phyloP scores from a whole-genome alignment of 2,797 vertebrate species.

The Brotula barbata region DNA sequence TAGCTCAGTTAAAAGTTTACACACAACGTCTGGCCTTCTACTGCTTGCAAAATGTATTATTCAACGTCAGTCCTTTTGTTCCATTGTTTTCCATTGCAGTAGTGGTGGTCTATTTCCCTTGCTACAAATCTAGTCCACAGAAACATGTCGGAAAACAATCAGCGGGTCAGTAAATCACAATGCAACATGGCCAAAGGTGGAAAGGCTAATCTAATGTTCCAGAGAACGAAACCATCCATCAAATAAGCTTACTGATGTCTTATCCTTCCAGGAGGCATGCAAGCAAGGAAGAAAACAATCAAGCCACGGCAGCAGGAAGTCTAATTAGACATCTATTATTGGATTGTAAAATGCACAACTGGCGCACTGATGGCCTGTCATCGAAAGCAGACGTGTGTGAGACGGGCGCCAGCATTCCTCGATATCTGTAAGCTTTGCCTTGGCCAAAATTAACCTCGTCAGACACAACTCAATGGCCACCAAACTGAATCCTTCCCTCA shows the following conservation, averaged over 20 bases:
- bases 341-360: slow-evolving; percentile 18
- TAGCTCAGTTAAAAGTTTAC: not conserved
- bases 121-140: not conserved
- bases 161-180: not conserved
- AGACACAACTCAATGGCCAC: not conserved
- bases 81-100: not conserved
- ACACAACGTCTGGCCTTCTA: not conserved
- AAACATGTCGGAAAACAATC: slow-evolving; percentile 1
- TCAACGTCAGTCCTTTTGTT: slow-evolving; percentile 2
- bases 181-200: not conserved
- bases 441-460: not conserved
- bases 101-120: not conserved
- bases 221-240: slow-evolving; percentile 12
- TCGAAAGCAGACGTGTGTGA: not conserved
- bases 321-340: slow-evolving; percentile 18
- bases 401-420: not conserved
- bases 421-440: not conserved
- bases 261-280: slow-evolving; percentile 13
- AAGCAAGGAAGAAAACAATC: slow-evolving; percentile 17
- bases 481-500: not conserved
- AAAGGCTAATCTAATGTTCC: not conserved
- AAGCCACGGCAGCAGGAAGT: slow-evolving; percentile 14
- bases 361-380: not conserved
- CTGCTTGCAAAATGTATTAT: not conserved
- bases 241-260: slow-evolving; percentile 2